These are phyloP conservation scores for Dicrostonyx torquatus DNA, from an alignment of 2,797 vertebrate genomes.

Conservation along the genomic window DNA sequence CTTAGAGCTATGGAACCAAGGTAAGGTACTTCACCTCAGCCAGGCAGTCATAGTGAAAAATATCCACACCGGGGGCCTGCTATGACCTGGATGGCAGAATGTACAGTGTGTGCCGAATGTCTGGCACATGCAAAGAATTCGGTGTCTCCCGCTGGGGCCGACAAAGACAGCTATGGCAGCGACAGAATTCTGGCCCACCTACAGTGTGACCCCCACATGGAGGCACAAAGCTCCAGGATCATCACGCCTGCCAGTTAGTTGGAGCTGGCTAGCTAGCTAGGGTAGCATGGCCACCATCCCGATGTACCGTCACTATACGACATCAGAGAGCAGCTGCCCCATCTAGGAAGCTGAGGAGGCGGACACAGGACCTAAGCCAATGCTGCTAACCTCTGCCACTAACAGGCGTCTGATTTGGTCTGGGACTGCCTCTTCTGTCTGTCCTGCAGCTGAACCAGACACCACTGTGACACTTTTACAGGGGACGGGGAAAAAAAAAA, in stretches of 20 bases:
- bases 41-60: not conserved
- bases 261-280: not conserved
- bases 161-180: fast-evolving
- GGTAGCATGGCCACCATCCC: fast-evolving
- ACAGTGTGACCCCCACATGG: too few relatives aligned
- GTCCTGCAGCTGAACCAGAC: not conserved
- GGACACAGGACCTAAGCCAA: not conserved
- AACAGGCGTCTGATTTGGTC: not conserved
- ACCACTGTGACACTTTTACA: not conserved
- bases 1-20: not conserved
- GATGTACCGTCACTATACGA: not conserved
- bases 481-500: not conserved
- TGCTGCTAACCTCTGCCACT: not conserved
- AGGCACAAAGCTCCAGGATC: not conserved
- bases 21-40: not conserved
- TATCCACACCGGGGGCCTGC: not conserved
- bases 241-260: fast-evolving
- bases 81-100: not conserved
- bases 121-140: not conserved
- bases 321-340: not conserved
- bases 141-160: not conserved
- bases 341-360: not conserved
- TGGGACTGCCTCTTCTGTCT: not conserved
- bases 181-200: fast-evolving
- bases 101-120: fast-evolving